Evolutionary conservation across 1,140 invertebrate species (phyloP).

Genomic region (Ectropis grisescens): DNA sequence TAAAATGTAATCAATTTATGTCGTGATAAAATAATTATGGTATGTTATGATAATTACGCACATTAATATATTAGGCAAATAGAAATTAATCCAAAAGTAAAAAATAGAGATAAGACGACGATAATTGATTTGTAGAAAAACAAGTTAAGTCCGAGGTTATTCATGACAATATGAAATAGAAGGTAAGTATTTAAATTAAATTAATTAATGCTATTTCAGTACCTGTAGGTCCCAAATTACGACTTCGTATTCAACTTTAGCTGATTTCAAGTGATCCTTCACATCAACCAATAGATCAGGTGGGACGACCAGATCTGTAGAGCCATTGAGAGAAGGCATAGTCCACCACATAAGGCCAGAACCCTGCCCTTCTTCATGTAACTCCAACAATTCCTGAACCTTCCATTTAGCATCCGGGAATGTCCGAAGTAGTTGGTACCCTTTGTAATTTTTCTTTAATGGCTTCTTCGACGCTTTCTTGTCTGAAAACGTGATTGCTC

Average conservation of each 20-base stretch:
- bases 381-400: slow-evolving; percentile 46
- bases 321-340: slow-evolving; percentile 68
- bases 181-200: too few relatives aligned
- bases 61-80: too few relatives aligned
- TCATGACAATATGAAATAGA: too few relatives aligned
- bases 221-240: slow-evolving; percentile 82
- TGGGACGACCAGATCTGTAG: slow-evolving; percentile 80
- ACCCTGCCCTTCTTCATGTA: slow-evolving; percentile 59
- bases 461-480: slow-evolving; percentile 47
- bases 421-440: slow-evolving; percentile 55
- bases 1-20: too few relatives aligned
- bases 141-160: too few relatives aligned
- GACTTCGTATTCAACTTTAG: slow-evolving; percentile 76
- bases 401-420: slow-evolving; percentile 52
- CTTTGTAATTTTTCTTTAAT: slow-evolving; percentile 57
- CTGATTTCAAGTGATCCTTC: slow-evolving; percentile 74
- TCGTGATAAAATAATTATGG: too few relatives aligned
- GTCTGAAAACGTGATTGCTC: slow-evolving; percentile 17
- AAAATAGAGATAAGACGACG: too few relatives aligned
- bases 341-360: slow-evolving; percentile 69
- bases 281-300: slow-evolving; percentile 75
- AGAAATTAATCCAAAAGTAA: too few relatives aligned
- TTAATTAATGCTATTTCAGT: too few relatives aligned
- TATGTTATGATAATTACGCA: too few relatives aligned
- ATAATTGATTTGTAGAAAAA: too few relatives aligned